Evolutionary conservation across 2,113 vertebrate genomes (phyloP), one percentile per base, ranked within the genome.

Genomic region (Myanophis thanlyinensis): DNA sequence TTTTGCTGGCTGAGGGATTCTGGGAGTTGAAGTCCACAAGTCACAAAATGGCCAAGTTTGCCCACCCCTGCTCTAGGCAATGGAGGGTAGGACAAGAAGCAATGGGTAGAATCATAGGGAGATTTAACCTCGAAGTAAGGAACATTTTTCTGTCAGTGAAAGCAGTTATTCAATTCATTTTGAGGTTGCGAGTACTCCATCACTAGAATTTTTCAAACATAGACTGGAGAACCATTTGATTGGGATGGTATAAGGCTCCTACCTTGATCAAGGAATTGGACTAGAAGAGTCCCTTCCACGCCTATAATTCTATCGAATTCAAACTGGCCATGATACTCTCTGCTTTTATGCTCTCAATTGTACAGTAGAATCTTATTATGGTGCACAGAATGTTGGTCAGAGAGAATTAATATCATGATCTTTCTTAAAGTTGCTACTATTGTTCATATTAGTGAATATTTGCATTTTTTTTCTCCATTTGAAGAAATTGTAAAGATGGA

Each of bases 361-460:
- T 59, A 59, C 23, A 23, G 54, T 59, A 59, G 54, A 23, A 59
- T 59, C 23, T 59, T 87, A 90, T 48, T 47, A 86, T 85, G 92
- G 49, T 25, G 25, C 3, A 1, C 18, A 0, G 0, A 87, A 87
- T 87, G 47, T 46, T 48, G 1, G 44, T 30, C 25, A 27, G 62
- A 40, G 40, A 40, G 51, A 87, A 93, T 93, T 93, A 92, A 94
- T 35, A 35, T 6, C 20, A 91, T 87, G 9, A 59, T 27, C 87
- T 88, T 44, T 90, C 67, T 59, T 56, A 53, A 89, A 46, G 3
- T 40, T 84, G 25, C 86, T 86, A 91, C n/a, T 93, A 53, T 94
- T 94, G 94, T 94, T 95, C 27, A 23, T 51, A 87, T 3, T 86
- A 92, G 52, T 86, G 90, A n/a, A 30, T 91, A 89, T 1, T 88